Evolutionary conservation across 1,140 invertebrate genomes (phyloP), one percentile per base, ranked within the genome.

Genomic region (Drosophila equinoxialis): DNA sequence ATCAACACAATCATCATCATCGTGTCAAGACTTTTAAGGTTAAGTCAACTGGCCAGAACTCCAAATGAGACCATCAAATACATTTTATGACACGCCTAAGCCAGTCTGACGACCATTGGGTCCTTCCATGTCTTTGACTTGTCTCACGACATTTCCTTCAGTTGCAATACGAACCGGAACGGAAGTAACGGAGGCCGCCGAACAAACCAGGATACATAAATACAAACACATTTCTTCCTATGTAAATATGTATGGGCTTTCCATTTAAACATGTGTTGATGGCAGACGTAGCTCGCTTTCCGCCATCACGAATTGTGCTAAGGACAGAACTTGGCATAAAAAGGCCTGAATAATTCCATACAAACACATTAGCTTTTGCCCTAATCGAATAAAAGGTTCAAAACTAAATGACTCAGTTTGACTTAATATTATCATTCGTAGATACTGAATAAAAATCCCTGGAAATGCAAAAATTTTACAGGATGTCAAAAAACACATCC

Each of bases 61-160:
- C 71, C 73, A 77, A 89, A 74, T 83, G 79, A 79, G 83, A 71
- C 57, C 76, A 89, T 86, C 77, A 80, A 87, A 89, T 89, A 89
- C 83, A 71, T 83, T 87, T 87, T 74, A 83, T 89, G 76, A 48
- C 83, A 82, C 71, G 68, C 83, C 82, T 77, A 71, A 30, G 6
- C 5, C 30, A 30, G 30, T 30, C 30, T 6, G 30, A 30, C 30
- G 37, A 37, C 11, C 68, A 57, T 57, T 39, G 51, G 69, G 82
- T 83, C 83, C 87, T 89, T 11, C 74, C 66, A 61, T 77, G 63
- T 77, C 74, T 65, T 71, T 66, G 63, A 48, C 74, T 60, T 66
- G 63, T 70, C 65, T 78, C 76, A 76, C 42, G 68, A 69, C 80
- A 66, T 79, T 82, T 73, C 65, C 63, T 42, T 39, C 42, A 75